Base-by-base conservation (phyloP, 2,113 vertebrate genomes). In the Chrysemys picta region DNA sequence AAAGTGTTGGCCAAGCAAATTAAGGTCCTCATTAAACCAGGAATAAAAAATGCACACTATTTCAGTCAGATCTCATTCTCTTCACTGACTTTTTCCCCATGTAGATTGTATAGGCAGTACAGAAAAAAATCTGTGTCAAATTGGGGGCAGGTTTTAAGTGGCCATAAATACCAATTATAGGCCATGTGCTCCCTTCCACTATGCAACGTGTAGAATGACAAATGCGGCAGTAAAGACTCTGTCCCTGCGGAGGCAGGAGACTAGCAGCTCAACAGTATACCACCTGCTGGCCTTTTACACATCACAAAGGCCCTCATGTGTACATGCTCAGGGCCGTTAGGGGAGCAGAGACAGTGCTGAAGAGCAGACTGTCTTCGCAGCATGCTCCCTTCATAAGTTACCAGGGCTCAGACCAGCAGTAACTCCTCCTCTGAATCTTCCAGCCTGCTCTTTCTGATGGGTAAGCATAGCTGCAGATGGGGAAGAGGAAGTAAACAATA, bases 31-130 rank as follows among this genome's bases (percentile, higher is more conserved):
- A 5, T 4, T 16, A 75, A 52, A 17, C 4, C 5, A 59, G 59
- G 75, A 80, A 91, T 72, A 31, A 12, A 38, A 88, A 89, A 89
- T 8, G 1, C 0, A 0, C 2, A 24, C 5, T 0, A 0, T 50
- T 91, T 80, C 54, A 31, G 6, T 24, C 10, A 53, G 17, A 75
- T 29, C 54, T 1, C 14, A 27, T 19, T 21, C 27, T 59, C 8
- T 27, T 38, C 81, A 29, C 16, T 10, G 38, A 59, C 16, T 45
- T 42, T 27, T 14, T 4, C 42, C 81, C 80, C 24, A 5, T 17
- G 52, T 38, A 42, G n/a, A 56, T 52, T 52, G 49, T 35, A 52
- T 31, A 14, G 31, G 12, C n/a, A 56, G n/a, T 27, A 56, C 35
- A 56, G 53, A 42, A 56, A 82, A 38, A 38, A 16, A n/a, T 42